A percentile compares a stretch with the other conserved stretches of the same genome.
Conservation (phyloP, 2,888 invertebrate genomes). For the Amorpha juglandis region DNA sequence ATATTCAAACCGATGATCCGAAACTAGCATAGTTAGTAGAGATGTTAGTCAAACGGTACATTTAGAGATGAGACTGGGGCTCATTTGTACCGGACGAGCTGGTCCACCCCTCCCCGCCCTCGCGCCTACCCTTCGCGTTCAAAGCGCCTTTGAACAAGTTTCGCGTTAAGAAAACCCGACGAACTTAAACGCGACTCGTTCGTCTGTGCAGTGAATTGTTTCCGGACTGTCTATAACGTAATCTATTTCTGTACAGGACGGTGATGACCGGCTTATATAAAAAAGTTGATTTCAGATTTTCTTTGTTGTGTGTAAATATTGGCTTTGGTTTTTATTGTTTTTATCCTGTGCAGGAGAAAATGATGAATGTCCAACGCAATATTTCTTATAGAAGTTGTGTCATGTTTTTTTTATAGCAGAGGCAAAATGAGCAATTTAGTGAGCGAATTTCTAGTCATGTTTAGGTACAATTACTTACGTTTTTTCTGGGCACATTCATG, state of each 20-base stretch:
- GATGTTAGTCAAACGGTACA: not conserved
- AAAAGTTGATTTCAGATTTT: no score
- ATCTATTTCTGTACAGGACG: not conserved
- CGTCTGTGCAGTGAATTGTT: slow-evolving; percentile 7
- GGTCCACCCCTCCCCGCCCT: not conserved
- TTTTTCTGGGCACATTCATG: not conserved
- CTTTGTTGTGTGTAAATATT: no score
- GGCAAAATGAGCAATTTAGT: no score
- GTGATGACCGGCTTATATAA: no score
- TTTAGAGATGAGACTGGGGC: slow-evolving; percentile 2
- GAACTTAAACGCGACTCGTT: slow-evolving; percentile 4
- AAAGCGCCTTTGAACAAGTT: slow-evolving; percentile 17
- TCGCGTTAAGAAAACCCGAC: not conserved
- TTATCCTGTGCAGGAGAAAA: no score
- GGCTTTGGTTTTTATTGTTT: no score
- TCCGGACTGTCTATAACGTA: not conserved
- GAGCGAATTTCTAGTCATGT: not conserved
- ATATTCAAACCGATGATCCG: not conserved
- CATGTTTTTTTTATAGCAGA: no score
- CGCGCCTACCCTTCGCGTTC: not conserved
- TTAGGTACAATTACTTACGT: not conserved
- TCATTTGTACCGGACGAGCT: not conserved
- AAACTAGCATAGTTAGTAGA: not conserved
- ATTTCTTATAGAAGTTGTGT: no score
- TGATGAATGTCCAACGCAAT: no score